Evolutionary conservation across 37 sponge, comb jelly and placozoan species (phyloP), one percentile per base, ranked within the genome.

Genomic region (Cladorhizidae sp.): DNA sequence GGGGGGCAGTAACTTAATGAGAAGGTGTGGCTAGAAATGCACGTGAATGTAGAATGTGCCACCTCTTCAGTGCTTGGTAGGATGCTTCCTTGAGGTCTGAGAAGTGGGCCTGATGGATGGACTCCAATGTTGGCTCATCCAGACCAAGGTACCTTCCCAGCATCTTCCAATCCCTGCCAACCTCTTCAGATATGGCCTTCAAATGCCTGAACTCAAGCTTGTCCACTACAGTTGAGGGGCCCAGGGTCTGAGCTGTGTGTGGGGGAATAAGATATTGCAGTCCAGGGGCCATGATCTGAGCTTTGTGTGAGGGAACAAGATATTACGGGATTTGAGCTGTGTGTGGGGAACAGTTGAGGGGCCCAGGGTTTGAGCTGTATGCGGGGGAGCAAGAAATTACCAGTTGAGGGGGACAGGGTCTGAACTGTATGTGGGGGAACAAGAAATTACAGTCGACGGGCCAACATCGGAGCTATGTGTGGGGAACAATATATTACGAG

Each of bases 161-260:
- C 92, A 91, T 91, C 64, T 75, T 87, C 92, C 92, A 91, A 43
- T 91, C 80, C 33, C 67, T 57, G 0, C 79, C 71, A 36, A 78
- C 69, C 39, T 79, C 80, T 17, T 67, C 39, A 35, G 80, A 50
- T 15, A 79, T 69, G 15, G 15, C 9, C 54, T 69, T 52, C 69
- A 79, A 70, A 33, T 67, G 68, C 38, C 80, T 17, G 22, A 52
- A 39, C 2, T 79, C 80, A 20, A 79, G 68, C 20, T 29, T 43
- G 42, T 76, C 77, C 17, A 40, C 42, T 2, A 61, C 42, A 29
- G 52, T 56, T 3, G 20, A 1, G 6, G 77, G 77, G 32, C 63
- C 62, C 18, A 42, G 43, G 40, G 31, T 41, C 2, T 20, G 1
- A 39, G 54, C 61, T 76, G n/a, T n/a, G n/a, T n/a, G n/a, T n/a